Evolutionary conservation across 1,140 invertebrate genomes (phyloP), one percentile per base, ranked within the genome.

Genomic region (Caerostris extrusa): DNA sequence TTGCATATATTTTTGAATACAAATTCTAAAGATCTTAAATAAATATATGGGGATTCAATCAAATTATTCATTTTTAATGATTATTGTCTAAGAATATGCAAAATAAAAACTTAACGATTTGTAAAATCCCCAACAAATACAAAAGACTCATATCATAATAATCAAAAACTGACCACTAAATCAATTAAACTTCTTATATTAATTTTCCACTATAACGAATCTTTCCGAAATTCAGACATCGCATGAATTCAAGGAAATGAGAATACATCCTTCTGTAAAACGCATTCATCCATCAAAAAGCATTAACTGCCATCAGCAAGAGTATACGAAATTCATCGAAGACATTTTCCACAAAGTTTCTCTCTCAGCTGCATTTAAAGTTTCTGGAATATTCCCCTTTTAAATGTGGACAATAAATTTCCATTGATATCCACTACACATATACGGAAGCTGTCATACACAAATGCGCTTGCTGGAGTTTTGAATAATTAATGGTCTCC

Each of bases 401-500:
- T 53, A 83, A 83, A 57, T 14, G 17, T 14, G 12, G 53, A 57
- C 81, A 56, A 12, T 19, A 55, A 58, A 83, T 57, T 17, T 83
- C 14, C 81, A 83, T 83, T 83, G 81, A 83, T 83, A 83, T 83
- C 81, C 56, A 56, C 6, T 56, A n/a, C n/a, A n/a, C n/a, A n/a
- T n/a, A n/a, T n/a, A n/a, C 57, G n/a, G 55, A 83, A 34, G 8
- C 87, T 69, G 87, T 89, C 87, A 89, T 55, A 19, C 50, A 53
- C 87, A 69, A 89, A 89, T 34, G 87, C 50, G 53, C 10, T 71
- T 34, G 7, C 61, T 19, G 53, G 87, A 89, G 64, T 71, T 89
- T 89, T 89, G 87, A 89, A 71, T 89, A 89, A 71, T 89, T 89
- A 89, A 89, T 89, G 64, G 64, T 10, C 6, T 69, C 64, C 53